A percentile compares a stretch with the other conserved stretches of the same genome.
Conservation (phyloP, 2,113 vertebrate genomes). For the Pedetes capensis region DNA sequence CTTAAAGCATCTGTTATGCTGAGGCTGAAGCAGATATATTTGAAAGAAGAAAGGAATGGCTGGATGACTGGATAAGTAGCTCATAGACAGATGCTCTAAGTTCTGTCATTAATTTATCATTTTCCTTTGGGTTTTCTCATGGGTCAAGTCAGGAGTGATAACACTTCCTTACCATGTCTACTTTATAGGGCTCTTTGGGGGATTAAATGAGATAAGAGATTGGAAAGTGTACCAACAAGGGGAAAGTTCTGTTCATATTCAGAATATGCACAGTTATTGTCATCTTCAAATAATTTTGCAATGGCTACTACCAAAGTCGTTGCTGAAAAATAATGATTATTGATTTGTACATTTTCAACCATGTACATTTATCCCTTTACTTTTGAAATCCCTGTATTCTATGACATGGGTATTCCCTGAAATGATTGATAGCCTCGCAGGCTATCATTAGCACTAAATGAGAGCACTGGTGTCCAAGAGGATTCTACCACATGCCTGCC, state of each 20-base stretch:
- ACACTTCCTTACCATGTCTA: slow-evolving; percentile 36
- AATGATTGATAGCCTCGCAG: slow-evolving; percentile 55
- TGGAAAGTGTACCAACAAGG: slow-evolving; percentile 37
- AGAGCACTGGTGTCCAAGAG: slow-evolving; percentile 57
- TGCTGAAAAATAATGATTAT: neutral
- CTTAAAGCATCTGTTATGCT: neutral
- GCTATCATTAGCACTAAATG: slow-evolving; percentile 72
- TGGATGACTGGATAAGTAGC: neutral
- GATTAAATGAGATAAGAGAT: slow-evolving; percentile 60
- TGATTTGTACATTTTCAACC: neutral
- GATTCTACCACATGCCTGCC: slow-evolving; percentile 57
- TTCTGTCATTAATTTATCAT: slow-evolving; percentile 53
- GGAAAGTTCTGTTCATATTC: slow-evolving; percentile 12
- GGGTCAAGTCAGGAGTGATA: slow-evolving; percentile 47
- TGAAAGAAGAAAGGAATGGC: slow-evolving; percentile 29
- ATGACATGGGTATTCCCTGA: slow-evolving; percentile 52
- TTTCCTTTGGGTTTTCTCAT: slow-evolving; percentile 41
- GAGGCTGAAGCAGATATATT: neutral
- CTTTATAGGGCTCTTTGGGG: slow-evolving; percentile 44
- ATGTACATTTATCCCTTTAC: neutral
- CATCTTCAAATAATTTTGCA: slow-evolving; percentile 37
- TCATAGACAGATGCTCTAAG: neutral
- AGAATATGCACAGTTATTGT: neutral
- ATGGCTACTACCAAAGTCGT: neutral
- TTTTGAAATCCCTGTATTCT: slow-evolving; percentile 48